Conservation (phyloP, 2,797 vertebrate genomes). For the Apogon hyalosoma region DNA sequence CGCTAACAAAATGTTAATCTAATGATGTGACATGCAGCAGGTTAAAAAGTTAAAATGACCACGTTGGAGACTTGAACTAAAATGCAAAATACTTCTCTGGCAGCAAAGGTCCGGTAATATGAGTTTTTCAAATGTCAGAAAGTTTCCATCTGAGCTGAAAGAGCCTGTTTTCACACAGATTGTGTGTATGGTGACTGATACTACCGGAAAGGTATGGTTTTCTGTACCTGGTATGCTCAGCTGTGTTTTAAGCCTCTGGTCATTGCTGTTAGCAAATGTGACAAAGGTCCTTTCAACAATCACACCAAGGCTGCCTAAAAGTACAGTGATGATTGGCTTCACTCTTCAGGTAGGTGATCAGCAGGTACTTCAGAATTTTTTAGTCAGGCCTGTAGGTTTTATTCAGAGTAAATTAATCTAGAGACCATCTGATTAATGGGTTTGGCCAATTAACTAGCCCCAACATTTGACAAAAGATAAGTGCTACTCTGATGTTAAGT, state of each 20-base stretch:
- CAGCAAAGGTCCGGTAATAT: neutral
- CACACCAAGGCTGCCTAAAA: constrained; percentile 9
- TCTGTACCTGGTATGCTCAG: neutral
- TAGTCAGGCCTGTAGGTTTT: constrained; percentile 4
- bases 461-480: no score
- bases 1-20: no score
- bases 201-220: neutral
- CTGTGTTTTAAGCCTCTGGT: constrained; percentile 17
- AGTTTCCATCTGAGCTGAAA: neutral
- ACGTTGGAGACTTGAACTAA: no score
- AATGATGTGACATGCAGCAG: no score
- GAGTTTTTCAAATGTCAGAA: neutral
- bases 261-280: constrained; percentile 4
- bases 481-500: no score
- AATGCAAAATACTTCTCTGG: neutral
- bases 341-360: constrained; percentile 1
- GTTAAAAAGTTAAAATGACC: no score
- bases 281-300: constrained; percentile 25
- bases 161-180: constrained; percentile 4
- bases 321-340: constrained; percentile 17
- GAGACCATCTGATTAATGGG: no score
- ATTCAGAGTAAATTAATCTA: constrained; percentile 4
- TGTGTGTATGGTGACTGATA: neutral
- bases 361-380: constrained; percentile 2
- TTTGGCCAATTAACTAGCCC: no score